These are phyloP conservation scores for Epinephelus cyanopodus DNA, from an alignment of 2,113 vertebrate genomes.

Conservation along the genomic window DNA sequence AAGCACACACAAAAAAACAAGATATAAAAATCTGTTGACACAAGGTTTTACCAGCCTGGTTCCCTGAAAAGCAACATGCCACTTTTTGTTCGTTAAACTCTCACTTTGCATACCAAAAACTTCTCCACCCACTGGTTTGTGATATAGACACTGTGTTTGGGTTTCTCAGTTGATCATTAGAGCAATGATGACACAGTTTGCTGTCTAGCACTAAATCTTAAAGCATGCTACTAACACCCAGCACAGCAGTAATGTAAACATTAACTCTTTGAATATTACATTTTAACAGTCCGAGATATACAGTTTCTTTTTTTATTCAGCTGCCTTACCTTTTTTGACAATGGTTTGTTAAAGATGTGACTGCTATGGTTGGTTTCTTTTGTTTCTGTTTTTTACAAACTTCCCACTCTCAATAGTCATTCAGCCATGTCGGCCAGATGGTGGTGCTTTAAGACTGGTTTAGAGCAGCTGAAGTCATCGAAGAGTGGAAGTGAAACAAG, in stretches of 20 bases:
- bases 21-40: neutral
- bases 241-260: neutral
- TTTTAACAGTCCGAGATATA: neutral
- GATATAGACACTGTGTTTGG: neutral
- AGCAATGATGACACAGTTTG: neutral
- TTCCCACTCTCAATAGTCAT: neutral
- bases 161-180: neutral
- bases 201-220: neutral
- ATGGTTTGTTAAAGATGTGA: neutral
- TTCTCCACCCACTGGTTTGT: neutral
- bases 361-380: neutral
- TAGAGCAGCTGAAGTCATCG: neutral
- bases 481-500: neutral
- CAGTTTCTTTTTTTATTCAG: neutral
- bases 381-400: neutral
- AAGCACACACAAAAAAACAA: neutral
- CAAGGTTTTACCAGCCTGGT: neutral
- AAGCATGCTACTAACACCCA: neutral
- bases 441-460: neutral
- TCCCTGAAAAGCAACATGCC: neutral
- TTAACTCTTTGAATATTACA: neutral
- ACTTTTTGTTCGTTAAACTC: too few species aligned
- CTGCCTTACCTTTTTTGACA: neutral
- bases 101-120: too few species aligned
- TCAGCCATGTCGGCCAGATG: neutral